These are phyloP conservation scores for Cerceris ruficornis DNA, from an alignment of 2,888 invertebrate genomes.

Conservation along the genomic window DNA sequence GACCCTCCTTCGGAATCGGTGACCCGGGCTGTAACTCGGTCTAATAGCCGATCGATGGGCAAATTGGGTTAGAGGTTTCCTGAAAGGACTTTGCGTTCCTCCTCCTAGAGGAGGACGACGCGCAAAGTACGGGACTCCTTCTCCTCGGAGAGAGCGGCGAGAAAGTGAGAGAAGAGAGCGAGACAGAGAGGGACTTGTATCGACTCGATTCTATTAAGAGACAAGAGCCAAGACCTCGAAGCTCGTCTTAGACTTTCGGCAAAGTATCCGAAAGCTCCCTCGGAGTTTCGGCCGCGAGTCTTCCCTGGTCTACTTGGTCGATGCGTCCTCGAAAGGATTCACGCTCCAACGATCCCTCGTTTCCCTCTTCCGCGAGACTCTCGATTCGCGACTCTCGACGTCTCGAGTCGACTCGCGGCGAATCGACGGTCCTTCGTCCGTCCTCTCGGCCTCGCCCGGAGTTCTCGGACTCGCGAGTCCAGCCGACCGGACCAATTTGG, in stretches of 20 bases:
- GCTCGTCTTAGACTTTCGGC: constrained; percentile 46
- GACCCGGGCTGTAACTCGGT: constrained; percentile 65
- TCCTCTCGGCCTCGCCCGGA: neutral
- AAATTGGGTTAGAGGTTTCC: constrained; percentile 75
- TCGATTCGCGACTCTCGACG: too few relatives aligned
- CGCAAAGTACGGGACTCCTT: constrained; percentile 52
- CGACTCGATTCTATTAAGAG: constrained; percentile 73
- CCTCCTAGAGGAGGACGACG: constrained; percentile 3
- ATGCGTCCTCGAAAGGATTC: neutral
- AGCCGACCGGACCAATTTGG: neutral
- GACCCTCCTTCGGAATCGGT: constrained; percentile 32
- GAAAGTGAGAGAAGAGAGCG: too few relatives aligned
- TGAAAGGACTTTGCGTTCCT: constrained; percentile 70
- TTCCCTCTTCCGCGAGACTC: neutral
- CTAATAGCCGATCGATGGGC: constrained; percentile 72
- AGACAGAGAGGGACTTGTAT: constrained; percentile 7
- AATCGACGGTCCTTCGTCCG: neutral
- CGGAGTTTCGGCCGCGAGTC: constrained; percentile 15
- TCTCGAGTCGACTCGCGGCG: neutral
- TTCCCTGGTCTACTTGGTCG: neutral
- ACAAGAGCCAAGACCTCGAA: constrained; percentile 47
- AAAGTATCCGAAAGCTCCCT: constrained; percentile 41
- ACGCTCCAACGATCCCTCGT: neutral
- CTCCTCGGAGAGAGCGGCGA: constrained; percentile 54
- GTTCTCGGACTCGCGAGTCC: neutral